A percentile compares a stretch with the other conserved stretches of the same genome.
These are phyloP conservation scores for Chrysemys picta DNA, from an alignment of 2,113 vertebrate genomes.

Conservation along the genomic window DNA sequence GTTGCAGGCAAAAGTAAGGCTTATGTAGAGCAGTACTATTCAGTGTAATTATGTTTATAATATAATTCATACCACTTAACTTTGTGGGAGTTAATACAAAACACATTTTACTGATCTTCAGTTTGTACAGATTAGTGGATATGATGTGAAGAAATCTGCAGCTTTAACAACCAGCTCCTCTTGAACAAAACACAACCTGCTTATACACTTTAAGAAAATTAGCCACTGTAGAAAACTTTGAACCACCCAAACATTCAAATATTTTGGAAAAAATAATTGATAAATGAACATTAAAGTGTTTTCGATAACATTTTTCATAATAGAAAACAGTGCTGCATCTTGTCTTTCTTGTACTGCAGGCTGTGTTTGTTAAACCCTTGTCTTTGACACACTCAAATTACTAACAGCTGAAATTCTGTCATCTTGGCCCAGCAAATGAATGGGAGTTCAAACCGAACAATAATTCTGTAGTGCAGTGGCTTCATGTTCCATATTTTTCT, in stretches of 20 bases:
- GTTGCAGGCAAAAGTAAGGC: neutral
- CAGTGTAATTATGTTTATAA: neutral
- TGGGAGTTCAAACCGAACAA: conserved; percentile 75
- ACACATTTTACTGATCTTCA: conserved; percentile 8
- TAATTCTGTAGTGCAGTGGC: neutral
- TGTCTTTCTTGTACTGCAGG: neutral
- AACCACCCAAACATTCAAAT: conserved; percentile 3
- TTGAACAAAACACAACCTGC: conserved; percentile 34
- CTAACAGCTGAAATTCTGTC: conserved; percentile 30
- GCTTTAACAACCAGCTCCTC: conserved; percentile 45
- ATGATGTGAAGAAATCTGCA: conserved; percentile 28
- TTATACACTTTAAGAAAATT: neutral
- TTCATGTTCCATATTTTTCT: neutral
- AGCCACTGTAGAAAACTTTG: conserved; percentile 24
- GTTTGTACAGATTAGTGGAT: conserved; percentile 39
- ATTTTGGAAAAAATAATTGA: conserved; percentile 17
- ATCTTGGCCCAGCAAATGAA: conserved; percentile 9
- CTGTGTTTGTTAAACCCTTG: neutral
- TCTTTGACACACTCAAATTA: neutral
- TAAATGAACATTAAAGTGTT: neutral
- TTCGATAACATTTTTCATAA: conserved; percentile 14
- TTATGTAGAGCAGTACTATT: neutral
- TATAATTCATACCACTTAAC: neutral
- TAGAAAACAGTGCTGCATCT: conserved; percentile 1
- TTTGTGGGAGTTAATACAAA: conserved; percentile 12